Evolutionary conservation across 2,113 vertebrate genomes (phyloP).

Genomic region (Dryoscopus gambensis): DNA sequence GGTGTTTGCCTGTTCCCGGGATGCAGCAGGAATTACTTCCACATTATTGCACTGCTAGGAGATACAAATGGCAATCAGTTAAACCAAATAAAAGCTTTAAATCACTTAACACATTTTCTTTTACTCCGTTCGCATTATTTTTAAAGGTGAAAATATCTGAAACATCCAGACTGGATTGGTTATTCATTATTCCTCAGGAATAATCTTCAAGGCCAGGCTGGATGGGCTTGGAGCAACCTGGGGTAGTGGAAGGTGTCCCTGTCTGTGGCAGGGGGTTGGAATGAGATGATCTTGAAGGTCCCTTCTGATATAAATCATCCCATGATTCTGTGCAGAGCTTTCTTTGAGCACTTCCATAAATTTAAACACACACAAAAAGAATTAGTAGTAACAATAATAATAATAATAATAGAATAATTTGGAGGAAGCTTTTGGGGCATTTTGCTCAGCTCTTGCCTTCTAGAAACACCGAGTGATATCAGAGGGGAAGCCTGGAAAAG

Average conservation of each 20-base stretch:
- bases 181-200: background rate
- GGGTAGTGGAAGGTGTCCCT: background rate
- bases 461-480: background rate
- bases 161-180: background rate
- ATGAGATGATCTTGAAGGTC: background rate
- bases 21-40: background rate
- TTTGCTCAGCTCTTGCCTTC: background rate
- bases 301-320: background rate
- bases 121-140: background rate
- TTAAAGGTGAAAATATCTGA: background rate
- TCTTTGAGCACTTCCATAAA: background rate
- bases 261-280: background rate
- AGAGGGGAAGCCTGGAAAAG: background rate
- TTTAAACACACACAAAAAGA: background rate
- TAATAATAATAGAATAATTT: background rate
- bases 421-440: background rate
- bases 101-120: background rate
- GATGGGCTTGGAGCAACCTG: background rate
- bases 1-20: background rate
- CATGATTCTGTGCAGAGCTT: background rate
- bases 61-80: constrained; percentile 31
- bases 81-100: constrained; percentile 12
- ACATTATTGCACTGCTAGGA: background rate
- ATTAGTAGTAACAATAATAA: background rate
- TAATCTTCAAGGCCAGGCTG: background rate